phyloP scores from a whole-genome alignment of 2,888 invertebrate species.

The Epistrophella euchroma region DNA sequence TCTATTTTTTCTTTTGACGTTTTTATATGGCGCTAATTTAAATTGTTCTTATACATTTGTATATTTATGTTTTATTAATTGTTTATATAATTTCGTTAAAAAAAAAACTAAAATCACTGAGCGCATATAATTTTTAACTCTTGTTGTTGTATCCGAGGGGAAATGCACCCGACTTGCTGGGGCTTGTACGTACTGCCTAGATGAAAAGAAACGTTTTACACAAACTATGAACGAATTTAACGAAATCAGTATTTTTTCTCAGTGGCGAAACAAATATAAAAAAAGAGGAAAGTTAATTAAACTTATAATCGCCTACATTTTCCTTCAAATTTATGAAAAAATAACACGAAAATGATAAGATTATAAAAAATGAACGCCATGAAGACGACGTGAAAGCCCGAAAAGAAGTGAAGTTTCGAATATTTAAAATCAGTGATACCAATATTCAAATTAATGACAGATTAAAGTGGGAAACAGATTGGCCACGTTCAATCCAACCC shows the following conservation, averaged over 20 bases:
- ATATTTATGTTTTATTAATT: slow-evolving; percentile 20
- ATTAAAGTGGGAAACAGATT: neutral
- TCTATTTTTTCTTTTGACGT: slow-evolving; percentile 12
- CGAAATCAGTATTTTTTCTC: slow-evolving; percentile 46
- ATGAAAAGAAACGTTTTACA: slow-evolving; percentile 55
- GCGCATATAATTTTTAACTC: slow-evolving; percentile 46
- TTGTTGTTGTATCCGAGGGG: slow-evolving; percentile 42
- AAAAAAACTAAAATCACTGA: slow-evolving; percentile 24
- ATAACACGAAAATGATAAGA: slow-evolving; percentile 75
- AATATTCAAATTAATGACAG: neutral
- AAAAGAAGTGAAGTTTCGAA: slow-evolving; percentile 75
- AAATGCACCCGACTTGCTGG: slow-evolving; percentile 20
- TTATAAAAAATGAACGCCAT: slow-evolving; percentile 78
- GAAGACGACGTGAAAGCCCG: slow-evolving; percentile 75
- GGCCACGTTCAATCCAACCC: too few relatives aligned
- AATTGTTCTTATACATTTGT: slow-evolving; percentile 43
- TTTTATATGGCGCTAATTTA: slow-evolving; percentile 11
- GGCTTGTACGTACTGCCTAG: slow-evolving; percentile 7
- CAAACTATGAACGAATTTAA: slow-evolving; percentile 54
- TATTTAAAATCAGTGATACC: slow-evolving; percentile 51
- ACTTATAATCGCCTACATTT: slow-evolving; percentile 67
- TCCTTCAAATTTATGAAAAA: slow-evolving; percentile 55
- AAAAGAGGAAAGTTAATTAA: slow-evolving; percentile 57
- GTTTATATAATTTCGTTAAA: slow-evolving; percentile 14
- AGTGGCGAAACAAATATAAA: slow-evolving; percentile 59